Evolutionary conservation across 2,888 invertebrate genomes (phyloP).

Genomic region (Oscheius sp.): DNA sequence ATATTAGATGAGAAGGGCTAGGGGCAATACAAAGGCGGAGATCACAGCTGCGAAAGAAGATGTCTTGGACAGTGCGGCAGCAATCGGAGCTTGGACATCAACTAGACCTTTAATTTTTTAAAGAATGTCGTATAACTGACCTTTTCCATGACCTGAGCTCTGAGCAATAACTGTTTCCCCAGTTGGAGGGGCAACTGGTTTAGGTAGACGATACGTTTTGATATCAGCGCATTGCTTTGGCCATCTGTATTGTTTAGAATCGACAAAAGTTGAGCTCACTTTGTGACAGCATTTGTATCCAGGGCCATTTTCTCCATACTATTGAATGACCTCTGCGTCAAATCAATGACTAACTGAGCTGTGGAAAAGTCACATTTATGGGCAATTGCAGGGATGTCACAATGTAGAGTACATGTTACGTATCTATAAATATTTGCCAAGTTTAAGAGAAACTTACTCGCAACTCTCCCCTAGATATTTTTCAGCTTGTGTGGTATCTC

Average conservation of each 20-base stretch:
- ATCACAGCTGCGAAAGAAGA: conserved; percentile 35
- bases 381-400: conserved; percentile 69
- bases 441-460: conserved; percentile 51
- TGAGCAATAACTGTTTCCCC: conserved; percentile 44
- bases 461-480: conserved; percentile 68
- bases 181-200: conserved; percentile 48
- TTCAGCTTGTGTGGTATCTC: conserved; percentile 68
- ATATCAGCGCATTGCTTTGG: conserved; percentile 69
- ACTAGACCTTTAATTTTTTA: conserved; percentile 12
- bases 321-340: conserved; percentile 59
- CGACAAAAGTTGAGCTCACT: conserved; percentile 38
- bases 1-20: conserved; percentile 29
- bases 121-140: conserved; percentile 45
- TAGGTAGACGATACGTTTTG: conserved; percentile 66
- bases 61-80: conserved; percentile 27
- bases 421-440: conserved; percentile 45
- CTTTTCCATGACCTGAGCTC: conserved; percentile 36
- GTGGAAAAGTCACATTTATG: conserved; percentile 67
- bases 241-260: conserved; percentile 55
- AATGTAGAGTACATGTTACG: conserved; percentile 70
- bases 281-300: conserved; percentile 68
- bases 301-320: conserved; percentile 70
- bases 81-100: conserved; percentile 13
- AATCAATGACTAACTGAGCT: conserved; percentile 64
- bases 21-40: conserved; percentile 8